Percentiles rank a stretch among this genome's conserved stretches.
Evolutionary conservation across 2,113 vertebrate species (phyloP).

Genomic region (Ochotona princeps): DNA sequence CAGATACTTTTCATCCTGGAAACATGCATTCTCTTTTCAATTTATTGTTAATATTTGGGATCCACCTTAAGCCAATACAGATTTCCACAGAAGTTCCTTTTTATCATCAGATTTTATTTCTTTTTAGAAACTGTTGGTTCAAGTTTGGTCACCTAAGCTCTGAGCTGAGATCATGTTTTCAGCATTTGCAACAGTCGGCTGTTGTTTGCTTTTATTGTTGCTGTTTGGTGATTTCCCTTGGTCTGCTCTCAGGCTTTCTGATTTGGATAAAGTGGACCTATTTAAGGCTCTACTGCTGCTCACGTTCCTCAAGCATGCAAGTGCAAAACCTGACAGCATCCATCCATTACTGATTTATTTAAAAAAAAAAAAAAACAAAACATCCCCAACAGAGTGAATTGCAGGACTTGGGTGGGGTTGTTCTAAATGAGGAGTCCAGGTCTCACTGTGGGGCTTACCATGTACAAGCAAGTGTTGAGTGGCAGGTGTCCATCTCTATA

Average conservation of each 20-base stretch:
- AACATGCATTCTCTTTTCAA: conserved; percentile 12
- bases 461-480: neutral
- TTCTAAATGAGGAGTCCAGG: neutral
- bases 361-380: too few species aligned
- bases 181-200: neutral
- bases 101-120: neutral
- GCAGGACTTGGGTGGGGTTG: neutral
- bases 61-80: neutral
- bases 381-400: neutral
- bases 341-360: neutral
- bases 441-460: neutral
- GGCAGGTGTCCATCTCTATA: neutral
- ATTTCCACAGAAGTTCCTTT: neutral
- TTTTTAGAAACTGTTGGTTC: neutral
- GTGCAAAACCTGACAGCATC: too few species aligned
- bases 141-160: neutral
- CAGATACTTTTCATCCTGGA: neutral
- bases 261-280: neutral
- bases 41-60: neutral
- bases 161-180: neutral
- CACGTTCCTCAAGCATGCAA: neutral
- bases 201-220: neutral
- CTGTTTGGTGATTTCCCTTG: neutral
- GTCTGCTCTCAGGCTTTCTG: neutral
- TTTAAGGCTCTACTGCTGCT: neutral